Evolutionary conservation across 2,113 vertebrate genomes (phyloP).

Genomic region (Petroica traversi): DNA sequence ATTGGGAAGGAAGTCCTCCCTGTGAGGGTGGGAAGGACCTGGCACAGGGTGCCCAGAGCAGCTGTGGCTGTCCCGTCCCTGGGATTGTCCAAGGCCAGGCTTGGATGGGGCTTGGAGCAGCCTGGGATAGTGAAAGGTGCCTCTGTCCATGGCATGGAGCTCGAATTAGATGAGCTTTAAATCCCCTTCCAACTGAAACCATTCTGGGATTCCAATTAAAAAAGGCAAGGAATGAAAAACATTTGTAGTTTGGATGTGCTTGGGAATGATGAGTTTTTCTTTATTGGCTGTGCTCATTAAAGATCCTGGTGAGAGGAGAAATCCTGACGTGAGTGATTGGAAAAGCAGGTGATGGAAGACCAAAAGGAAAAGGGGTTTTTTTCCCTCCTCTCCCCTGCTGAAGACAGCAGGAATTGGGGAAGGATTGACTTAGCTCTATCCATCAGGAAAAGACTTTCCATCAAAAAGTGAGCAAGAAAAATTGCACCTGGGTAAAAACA

Average conservation of each 20-base stretch:
- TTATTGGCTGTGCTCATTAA: neutral
- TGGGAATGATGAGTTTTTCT: neutral
- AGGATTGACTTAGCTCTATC: slow-evolving; percentile 50
- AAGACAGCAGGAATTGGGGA: slow-evolving; percentile 49
- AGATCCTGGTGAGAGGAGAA: slow-evolving; percentile 1
- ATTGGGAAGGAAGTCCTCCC: fast-evolving
- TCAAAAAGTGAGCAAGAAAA: slow-evolving; percentile 59
- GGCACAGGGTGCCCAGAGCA: neutral
- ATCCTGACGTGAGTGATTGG: slow-evolving; percentile 52
- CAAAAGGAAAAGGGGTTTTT: neutral
- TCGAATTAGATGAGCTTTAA: neutral
- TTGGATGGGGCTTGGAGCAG: fast-evolving
- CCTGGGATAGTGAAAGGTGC: fast-evolving
- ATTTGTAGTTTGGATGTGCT: neutral
- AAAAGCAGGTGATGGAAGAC: slow-evolving; percentile 42
- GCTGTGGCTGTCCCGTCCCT: neutral
- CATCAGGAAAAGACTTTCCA: slow-evolving; percentile 64
- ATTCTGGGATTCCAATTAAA: neutral
- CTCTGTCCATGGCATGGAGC: neutral
- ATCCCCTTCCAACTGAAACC: neutral
- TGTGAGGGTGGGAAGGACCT: fast-evolving
- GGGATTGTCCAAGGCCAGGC: fast-evolving
- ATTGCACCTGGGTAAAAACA: neutral
- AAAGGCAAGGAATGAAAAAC: neutral
- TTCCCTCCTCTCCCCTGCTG: slow-evolving; percentile 1